phyloP scores from a whole-genome alignment of 2,888 invertebrate species.

The Argyresthia goedartella region DNA sequence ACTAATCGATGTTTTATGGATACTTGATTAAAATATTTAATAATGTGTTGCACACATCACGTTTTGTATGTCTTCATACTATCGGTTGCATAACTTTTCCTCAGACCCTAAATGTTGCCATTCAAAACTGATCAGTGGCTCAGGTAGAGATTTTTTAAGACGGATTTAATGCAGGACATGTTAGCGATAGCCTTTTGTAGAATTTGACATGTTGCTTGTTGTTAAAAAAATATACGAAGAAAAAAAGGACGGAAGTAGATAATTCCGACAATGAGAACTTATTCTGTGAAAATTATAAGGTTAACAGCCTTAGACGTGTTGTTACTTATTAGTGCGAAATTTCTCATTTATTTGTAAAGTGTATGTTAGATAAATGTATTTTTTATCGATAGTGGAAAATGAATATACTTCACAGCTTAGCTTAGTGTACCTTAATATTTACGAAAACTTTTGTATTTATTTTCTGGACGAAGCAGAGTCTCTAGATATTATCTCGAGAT shows the following conservation, averaged over 20 bases:
- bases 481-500: too few relatives aligned
- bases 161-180: constrained; percentile 1
- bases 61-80: too few relatives aligned
- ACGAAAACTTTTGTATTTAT: too few relatives aligned
- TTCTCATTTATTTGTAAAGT: not conserved
- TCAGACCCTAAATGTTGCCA: too few relatives aligned
- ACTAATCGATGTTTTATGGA: too few relatives aligned
- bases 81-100: too few relatives aligned
- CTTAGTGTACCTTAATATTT: too few relatives aligned
- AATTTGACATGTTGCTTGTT: constrained; percentile 4
- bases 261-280: constrained; percentile 3
- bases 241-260: constrained; percentile 6
- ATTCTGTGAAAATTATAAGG: not conserved
- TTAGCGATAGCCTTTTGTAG: constrained; percentile 4
- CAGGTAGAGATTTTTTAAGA: constrained; percentile 3
- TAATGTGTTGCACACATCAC: too few relatives aligned
- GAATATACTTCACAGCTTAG: too few relatives aligned
- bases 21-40: too few relatives aligned
- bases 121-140: not conserved
- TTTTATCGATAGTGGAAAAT: not conserved
- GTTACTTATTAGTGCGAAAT: not conserved
- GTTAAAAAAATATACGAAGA: not conserved
- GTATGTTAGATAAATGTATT: not conserved
- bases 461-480: too few relatives aligned
- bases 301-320: too few relatives aligned